These are phyloP conservation scores for Plutella xylostella DNA, from an alignment of 2,888 invertebrate species.

Conservation along the genomic window DNA sequence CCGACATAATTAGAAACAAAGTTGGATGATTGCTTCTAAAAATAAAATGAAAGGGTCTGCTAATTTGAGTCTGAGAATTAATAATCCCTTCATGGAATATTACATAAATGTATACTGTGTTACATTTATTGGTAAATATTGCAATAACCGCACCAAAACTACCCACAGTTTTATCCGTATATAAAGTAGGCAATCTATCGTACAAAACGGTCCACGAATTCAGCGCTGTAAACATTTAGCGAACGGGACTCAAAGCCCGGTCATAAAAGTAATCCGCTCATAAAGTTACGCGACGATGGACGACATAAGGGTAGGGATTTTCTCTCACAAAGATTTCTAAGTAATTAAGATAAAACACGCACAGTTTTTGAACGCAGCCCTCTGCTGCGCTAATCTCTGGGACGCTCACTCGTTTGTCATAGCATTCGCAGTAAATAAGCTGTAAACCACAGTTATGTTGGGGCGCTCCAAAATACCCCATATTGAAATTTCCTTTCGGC, in stretches of 20 bases:
- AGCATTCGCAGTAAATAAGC: slow-evolving; percentile 61
- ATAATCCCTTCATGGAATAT: too few relatives aligned
- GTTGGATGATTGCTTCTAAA: too few relatives aligned
- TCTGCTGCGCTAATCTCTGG: slow-evolving; percentile 20
- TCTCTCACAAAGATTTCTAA: slow-evolving; percentile 62
- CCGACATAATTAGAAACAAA: too few relatives aligned
- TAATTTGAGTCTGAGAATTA: too few relatives aligned
- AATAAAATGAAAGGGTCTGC: too few relatives aligned
- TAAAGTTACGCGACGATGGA: slow-evolving; percentile 68
- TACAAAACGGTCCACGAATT: slow-evolving; percentile 39
- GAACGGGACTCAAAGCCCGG: slow-evolving; percentile 62
- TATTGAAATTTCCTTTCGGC: slow-evolving; percentile 66
- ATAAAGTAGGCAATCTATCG: slow-evolving; percentile 12
- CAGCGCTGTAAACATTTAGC: slow-evolving; percentile 61
- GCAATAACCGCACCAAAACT: too few relatives aligned
- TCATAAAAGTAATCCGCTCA: slow-evolving; percentile 68
- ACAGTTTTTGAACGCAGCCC: slow-evolving; percentile 54
- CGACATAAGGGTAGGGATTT: slow-evolving; percentile 66
- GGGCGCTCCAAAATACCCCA: slow-evolving; percentile 63
- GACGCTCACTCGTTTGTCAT: slow-evolving; percentile 53
- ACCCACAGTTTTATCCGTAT: too few relatives aligned
- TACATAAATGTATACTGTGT: too few relatives aligned
- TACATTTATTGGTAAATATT: too few relatives aligned
- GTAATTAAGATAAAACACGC: slow-evolving; percentile 68
- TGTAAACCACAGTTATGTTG: slow-evolving; percentile 66